Evolutionary conservation across 2,888 invertebrate genomes (phyloP), one percentile per base, ranked within the genome.

Genomic region (Drosophila tripunctata): DNA sequence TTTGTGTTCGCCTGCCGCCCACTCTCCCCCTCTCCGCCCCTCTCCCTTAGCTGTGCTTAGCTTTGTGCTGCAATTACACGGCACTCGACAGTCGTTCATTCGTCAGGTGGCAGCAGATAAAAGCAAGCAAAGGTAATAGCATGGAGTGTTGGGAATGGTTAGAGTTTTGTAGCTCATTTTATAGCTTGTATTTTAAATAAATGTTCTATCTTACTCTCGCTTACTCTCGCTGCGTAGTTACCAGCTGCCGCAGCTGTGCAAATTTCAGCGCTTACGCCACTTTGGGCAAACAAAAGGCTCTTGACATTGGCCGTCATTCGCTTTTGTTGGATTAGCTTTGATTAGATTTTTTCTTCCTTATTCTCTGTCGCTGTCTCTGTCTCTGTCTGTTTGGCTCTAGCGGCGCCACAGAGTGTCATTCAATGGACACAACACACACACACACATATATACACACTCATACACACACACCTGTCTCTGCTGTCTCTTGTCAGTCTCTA

Each of bases 261-360:
- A 87, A 80, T 87, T 84, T 80, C 84, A 77, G 67, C 69, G 77
- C 81, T 83, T 67, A 83, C 81, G 68, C 78, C 75, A 87, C 87
- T 87, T 80, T 75, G 67, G 67, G 69, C 81, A 86, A 83, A 83
- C 84, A 83, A 71, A 85, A 61, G 74, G 70, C 73, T 65, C 76
- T 75, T 72, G 78, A 81, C 82, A 87, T 75, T 84, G 87, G 75
- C 72, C 76, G 67, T 62, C 83, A 73, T 88, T 87, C 76, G 75
- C 79, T 74, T 75, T 87, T 86, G 87, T 88, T 86, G 88, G 86
- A 83, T 87, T 87, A 88, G 86, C 87, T 87, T 88, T 87, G 88
- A 87, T 87, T 87, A 87, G 87, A 88, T 87, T 84, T 86, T 77
- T 70, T 82, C 75, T 70, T 82, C 75, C 68, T 64, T 45, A 10